Evolutionary conservation across 2,113 vertebrate genomes (phyloP).

Genomic region (Urocitellus parryii): DNA sequence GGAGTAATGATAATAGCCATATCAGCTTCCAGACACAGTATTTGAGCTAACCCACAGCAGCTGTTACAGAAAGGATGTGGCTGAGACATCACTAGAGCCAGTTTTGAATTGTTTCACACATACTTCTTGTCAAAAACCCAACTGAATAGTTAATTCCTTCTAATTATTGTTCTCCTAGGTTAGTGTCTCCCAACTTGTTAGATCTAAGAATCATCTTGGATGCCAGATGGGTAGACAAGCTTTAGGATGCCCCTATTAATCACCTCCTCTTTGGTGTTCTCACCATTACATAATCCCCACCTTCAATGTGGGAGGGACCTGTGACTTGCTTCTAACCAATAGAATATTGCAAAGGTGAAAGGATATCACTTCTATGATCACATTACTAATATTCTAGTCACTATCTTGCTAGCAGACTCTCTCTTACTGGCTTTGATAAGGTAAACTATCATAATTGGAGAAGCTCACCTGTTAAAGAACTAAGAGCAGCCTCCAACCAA

Average conservation of each 20-base stretch:
- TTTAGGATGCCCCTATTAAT: background rate
- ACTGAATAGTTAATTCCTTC: background rate
- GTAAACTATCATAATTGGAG: background rate
- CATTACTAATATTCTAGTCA: background rate
- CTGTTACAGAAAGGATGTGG: background rate
- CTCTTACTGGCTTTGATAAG: background rate
- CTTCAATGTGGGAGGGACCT: background rate
- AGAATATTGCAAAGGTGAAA: background rate
- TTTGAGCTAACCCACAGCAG: background rate
- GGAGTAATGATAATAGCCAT: background rate
- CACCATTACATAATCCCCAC: background rate
- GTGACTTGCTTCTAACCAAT: slow-evolving; percentile 10
- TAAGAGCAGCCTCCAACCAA: background rate
- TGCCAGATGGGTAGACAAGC: background rate
- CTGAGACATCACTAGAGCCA: background rate
- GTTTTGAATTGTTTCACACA: background rate
- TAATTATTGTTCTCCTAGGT: background rate
- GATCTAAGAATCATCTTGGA: background rate
- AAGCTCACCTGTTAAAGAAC: background rate
- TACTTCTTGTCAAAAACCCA: background rate
- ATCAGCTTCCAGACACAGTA: background rate
- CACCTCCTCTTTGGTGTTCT: background rate
- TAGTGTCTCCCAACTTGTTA: background rate
- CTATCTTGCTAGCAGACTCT: background rate
- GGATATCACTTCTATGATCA: background rate